A percentile compares a stretch with the other conserved stretches of the same genome.
phyloP scores from a whole-genome alignment of 2,797 vertebrate genomes.

The Taenioides sp. region DNA sequence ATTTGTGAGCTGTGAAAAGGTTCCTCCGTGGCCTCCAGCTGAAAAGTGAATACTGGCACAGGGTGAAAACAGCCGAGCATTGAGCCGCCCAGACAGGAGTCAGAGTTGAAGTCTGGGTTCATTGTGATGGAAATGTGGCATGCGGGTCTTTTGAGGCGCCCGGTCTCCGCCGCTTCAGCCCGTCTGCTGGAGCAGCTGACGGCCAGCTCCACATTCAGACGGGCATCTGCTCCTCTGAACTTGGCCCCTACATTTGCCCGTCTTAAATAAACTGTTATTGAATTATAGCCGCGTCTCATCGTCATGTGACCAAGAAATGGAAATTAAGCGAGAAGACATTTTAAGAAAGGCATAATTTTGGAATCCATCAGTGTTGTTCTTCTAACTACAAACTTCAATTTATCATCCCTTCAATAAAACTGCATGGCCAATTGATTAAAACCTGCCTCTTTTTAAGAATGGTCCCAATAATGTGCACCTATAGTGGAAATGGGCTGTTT shows the following conservation, averaged over 20 bases:
- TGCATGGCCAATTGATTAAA: neutral
- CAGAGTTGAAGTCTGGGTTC: conserved; percentile 79
- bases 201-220: conserved; percentile 29
- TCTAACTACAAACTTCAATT: neutral
- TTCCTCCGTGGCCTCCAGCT: conserved; percentile 62
- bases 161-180: conserved; percentile 51
- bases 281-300: no score
- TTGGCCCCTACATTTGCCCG: conserved; percentile 7
- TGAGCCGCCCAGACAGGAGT: conserved; percentile 78
- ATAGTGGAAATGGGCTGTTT: neutral
- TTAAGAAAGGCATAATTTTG: neutral
- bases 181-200: conserved; percentile 67
- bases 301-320: no score
- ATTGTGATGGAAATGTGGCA: conserved; percentile 82
- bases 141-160: conserved; percentile 71
- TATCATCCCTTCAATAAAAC: no score
- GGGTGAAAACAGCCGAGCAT: conserved; percentile 66
- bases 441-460: neutral
- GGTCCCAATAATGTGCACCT: neutral
- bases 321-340: no score
- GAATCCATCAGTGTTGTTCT: neutral
- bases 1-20: conserved; percentile 62
- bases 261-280: neutral
- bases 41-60: conserved; percentile 64
- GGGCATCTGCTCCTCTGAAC: conserved; percentile 20